Evolutionary conservation across 1,140 invertebrate genomes (phyloP), one percentile per base, ranked within the genome.

Genomic region (Amyelois transitella): DNA sequence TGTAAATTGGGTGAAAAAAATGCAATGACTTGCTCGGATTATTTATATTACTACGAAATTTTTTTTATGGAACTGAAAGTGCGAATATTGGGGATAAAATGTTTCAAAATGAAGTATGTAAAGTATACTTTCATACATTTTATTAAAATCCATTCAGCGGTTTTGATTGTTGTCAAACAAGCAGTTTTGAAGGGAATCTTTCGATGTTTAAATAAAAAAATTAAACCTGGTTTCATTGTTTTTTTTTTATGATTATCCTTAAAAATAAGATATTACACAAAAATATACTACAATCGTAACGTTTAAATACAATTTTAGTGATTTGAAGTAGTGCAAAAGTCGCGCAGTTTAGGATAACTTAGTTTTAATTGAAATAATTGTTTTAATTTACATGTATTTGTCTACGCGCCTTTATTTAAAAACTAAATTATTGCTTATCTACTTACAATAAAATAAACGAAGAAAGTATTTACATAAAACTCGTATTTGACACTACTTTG

Each of bases 401-500:
- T 32, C 6, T 14, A 38, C 12, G 17, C 32, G 32, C 32, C 12
- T 14, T 14, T 38, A 14, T 38, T 32, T 32, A 20, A 12, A 4
- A 25, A 43, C 58, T 60, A 60, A 25, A 57, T 53, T 65, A 65
- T 65, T 65, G 58, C 56, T 38, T 58, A 53, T 10, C 55, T 61
- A 64, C 38, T 63, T 64, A 67, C 38, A 60, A 61, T 58, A 60
- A 44, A 59, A 62, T 66, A 48, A 21, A 49, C 19, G 25, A 53
- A 18, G 18, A 60, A 25, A 63, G 65, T 77, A 80, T 80, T 76
- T 80, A 77, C 75, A 80, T 47, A 55, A 38, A 22, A 51, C 22
- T 62, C 66, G 56, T 53, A 55, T 62, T 64, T 63, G 57, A 63
- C 53, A 55, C 77, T 83, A 86, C 69, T 86, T 84, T 86, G 83